Conservation (phyloP, 1,140 invertebrate species). For the Heliconius hewitsoni region DNA sequence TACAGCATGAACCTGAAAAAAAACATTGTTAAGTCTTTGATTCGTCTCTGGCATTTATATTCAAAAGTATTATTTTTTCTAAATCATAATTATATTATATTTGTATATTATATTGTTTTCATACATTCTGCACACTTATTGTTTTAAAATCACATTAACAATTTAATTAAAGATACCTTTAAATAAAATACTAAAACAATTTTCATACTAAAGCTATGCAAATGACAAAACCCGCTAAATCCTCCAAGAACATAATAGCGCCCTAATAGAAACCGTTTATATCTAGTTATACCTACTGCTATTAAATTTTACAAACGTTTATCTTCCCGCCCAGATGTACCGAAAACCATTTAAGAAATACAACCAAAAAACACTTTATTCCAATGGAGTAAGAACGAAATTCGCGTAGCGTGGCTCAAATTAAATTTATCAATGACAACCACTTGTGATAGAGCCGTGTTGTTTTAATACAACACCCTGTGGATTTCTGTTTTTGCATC, state of each 20-base stretch:
- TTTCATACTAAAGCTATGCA: not conserved
- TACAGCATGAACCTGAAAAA: no score
- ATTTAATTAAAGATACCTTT: not conserved
- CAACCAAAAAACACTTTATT: slow-evolving; percentile 28
- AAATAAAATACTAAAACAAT: not conserved
- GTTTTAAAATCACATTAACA: not conserved
- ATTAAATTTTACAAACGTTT: slow-evolving; percentile 59
- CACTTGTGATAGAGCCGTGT: slow-evolving; percentile 46
- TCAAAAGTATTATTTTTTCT: no score
- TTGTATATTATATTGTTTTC: no score
- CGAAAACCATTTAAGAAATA: slow-evolving; percentile 36
- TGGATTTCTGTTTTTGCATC: slow-evolving; percentile 17
- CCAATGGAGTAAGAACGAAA: slow-evolving; percentile 28
- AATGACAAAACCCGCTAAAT: slow-evolving; percentile 27
- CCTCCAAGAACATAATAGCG: slow-evolving; percentile 39
- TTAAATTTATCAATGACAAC: slow-evolving; percentile 45
- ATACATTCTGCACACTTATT: no score
- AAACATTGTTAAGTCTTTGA: no score
- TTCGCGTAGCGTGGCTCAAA: slow-evolving; percentile 29
- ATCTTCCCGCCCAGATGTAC: slow-evolving; percentile 62
- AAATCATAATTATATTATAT: no score
- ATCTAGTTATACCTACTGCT: slow-evolving; percentile 50
- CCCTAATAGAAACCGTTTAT: slow-evolving; percentile 52
- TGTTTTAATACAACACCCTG: slow-evolving; percentile 33
- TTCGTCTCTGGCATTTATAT: no score